Conservation (phyloP, 1,140 invertebrate genomes). For the Wiebesia pumilae region DNA sequence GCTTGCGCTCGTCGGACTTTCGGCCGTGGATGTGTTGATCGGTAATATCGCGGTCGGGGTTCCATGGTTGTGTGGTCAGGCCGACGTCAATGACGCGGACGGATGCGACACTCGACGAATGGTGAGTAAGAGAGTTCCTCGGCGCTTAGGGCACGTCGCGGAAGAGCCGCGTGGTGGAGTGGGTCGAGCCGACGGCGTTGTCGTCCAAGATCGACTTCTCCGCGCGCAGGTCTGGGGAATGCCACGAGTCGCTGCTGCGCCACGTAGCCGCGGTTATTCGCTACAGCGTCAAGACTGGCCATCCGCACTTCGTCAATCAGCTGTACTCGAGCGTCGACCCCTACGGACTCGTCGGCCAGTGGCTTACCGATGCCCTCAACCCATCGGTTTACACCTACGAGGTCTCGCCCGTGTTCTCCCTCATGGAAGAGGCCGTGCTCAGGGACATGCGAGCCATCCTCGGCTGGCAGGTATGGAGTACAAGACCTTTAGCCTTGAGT, state of each 20-base stretch:
- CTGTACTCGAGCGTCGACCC: constrained; percentile 90
- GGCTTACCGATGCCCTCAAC: constrained; percentile 90
- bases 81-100: too few species aligned
- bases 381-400: constrained; percentile 93
- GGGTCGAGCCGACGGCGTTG: constrained; percentile 82
- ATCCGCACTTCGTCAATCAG: constrained; percentile 92
- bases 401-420: constrained; percentile 90
- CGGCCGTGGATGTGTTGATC: too few species aligned
- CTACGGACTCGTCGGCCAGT: constrained; percentile 88
- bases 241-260: constrained; percentile 81
- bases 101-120: neutral
- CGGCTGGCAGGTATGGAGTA: constrained; percentile 79
- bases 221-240: constrained; percentile 76
- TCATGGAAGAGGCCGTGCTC: constrained; percentile 90
- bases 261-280: constrained; percentile 79
- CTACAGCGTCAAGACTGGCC: constrained; percentile 91
- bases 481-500: too few species aligned
- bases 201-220: constrained; percentile 80
- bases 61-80: too few species aligned
- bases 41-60: too few species aligned
- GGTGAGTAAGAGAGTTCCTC: neutral
- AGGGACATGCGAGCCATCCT: constrained; percentile 89
- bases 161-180: constrained; percentile 83
- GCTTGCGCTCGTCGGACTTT: too few species aligned
- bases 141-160: constrained; percentile 76